Conservation (phyloP, 2,888 invertebrate genomes). For the Agrilus biguttatus region DNA sequence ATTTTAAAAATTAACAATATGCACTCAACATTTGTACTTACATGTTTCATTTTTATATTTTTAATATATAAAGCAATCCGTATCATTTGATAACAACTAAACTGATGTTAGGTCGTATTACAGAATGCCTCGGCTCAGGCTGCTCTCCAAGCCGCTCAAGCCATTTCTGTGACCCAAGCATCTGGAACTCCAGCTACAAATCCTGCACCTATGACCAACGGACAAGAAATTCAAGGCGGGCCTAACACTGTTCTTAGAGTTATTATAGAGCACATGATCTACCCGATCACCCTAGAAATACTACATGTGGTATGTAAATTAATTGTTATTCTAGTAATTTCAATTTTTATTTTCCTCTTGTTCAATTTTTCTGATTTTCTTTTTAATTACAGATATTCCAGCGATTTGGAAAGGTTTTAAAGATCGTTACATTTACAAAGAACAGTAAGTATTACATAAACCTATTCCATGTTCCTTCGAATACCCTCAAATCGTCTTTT, state of each 20-base stretch:
- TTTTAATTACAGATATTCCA: constrained; percentile 74
- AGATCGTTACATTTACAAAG: constrained; percentile 99
- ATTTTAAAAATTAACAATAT: too few relatives aligned
- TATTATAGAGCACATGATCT: constrained; percentile 97
- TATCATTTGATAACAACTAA: too few relatives aligned
- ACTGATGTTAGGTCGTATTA: constrained; percentile 24
- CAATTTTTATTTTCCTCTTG: not conserved
- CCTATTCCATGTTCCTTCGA: not conserved
- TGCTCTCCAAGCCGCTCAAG: constrained; percentile 74
- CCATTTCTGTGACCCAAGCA: constrained; percentile 48
- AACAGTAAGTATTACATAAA: constrained; percentile 90
- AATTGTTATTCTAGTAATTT: not conserved
- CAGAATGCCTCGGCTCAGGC: constrained; percentile 76
- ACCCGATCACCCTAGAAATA: constrained; percentile 95
- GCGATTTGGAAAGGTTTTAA: constrained; percentile 95
- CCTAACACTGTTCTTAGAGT: constrained; percentile 94
- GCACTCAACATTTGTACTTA: too few relatives aligned
- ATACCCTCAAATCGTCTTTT: constrained; percentile 10
- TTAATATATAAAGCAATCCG: too few relatives aligned
- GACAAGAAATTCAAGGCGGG: constrained; percentile 70
- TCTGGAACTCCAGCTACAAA: constrained; percentile 50
- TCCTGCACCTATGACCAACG: constrained; percentile 33
- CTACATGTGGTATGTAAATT: constrained; percentile 59
- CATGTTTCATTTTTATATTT: too few relatives aligned
- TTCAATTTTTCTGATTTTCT: not conserved